Conservation (phyloP, 1,140 invertebrate species). For the Vanessa tameamea region DNA sequence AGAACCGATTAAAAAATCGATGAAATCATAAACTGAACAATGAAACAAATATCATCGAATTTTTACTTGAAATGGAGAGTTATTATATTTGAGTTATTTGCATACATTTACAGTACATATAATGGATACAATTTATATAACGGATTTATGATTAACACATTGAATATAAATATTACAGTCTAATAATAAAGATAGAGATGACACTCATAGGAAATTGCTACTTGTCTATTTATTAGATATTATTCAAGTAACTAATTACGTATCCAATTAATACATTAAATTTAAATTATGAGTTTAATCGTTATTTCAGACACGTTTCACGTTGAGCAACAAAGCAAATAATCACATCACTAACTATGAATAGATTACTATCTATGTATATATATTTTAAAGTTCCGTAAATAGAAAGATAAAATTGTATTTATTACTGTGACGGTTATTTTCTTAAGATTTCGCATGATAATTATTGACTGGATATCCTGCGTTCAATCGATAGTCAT, state of each 20-base stretch:
- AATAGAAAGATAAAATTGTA: neutral
- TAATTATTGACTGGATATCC: neutral
- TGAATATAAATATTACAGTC: slow-evolving; percentile 20
- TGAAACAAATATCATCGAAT: no score
- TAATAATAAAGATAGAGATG: slow-evolving; percentile 6
- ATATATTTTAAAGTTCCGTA: neutral
- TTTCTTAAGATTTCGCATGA: neutral
- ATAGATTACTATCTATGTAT: neutral
- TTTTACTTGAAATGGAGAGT: no score
- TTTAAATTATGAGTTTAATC: slow-evolving; percentile 14
- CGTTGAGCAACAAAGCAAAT: neutral
- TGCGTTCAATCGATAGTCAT: neutral
- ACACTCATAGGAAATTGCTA: slow-evolving; percentile 6
- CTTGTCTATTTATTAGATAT: slow-evolving; percentile 6
- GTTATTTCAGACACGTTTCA: neutral
- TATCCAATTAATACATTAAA: slow-evolving; percentile 15
- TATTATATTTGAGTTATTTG: no score
- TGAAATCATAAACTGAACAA: no score
- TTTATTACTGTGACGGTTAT: neutral
- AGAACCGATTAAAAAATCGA: no score
- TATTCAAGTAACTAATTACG: slow-evolving; percentile 11
- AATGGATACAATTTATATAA: no score
- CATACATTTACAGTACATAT: no score
- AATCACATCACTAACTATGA: neutral
- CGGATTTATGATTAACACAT: slow-evolving; percentile 4